Conservation (phyloP, 1,140 invertebrate species). For the Apolygus lucorum region DNA sequence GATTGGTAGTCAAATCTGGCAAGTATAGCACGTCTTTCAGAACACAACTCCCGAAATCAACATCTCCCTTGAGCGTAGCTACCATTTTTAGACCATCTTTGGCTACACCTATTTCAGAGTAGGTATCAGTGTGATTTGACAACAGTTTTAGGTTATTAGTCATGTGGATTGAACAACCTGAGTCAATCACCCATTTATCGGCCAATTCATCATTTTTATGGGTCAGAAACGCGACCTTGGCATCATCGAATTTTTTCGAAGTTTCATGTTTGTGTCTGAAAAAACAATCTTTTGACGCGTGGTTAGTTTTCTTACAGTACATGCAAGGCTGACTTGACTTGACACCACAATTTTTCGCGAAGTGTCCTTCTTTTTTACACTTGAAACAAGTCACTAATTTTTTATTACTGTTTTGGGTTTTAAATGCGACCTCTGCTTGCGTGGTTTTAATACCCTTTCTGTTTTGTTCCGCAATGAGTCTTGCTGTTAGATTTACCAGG, state of each 20-base stretch:
- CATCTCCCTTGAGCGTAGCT: neutral
- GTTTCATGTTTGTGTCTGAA: slow-evolving; percentile 3
- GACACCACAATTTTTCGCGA: neutral
- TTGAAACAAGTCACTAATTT: neutral
- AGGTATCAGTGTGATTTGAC: neutral
- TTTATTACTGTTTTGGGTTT: neutral
- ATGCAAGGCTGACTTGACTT: slow-evolving; percentile 13
- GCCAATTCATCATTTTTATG: neutral
- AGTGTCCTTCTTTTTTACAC: neutral
- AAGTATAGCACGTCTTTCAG: slow-evolving; percentile 10
- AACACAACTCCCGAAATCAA: neutral
- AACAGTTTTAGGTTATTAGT: neutral
- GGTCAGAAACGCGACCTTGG: neutral
- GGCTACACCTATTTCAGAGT: neutral
- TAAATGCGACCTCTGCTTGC: neutral
- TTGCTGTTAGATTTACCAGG: neutral
- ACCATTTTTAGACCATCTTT: neutral
- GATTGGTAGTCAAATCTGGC: slow-evolving; percentile 16
- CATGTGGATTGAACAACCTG: neutral
- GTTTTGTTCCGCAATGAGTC: neutral
- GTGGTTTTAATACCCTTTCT: neutral
- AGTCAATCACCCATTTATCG: neutral
- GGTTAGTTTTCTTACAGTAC: slow-evolving; percentile 21
- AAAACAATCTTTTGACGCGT: slow-evolving; percentile 17
- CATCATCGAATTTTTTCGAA: too few relatives aligned